Base-by-base conservation (phyloP, 2,113 vertebrate genomes). In the Hoplias malabaricus region DNA sequence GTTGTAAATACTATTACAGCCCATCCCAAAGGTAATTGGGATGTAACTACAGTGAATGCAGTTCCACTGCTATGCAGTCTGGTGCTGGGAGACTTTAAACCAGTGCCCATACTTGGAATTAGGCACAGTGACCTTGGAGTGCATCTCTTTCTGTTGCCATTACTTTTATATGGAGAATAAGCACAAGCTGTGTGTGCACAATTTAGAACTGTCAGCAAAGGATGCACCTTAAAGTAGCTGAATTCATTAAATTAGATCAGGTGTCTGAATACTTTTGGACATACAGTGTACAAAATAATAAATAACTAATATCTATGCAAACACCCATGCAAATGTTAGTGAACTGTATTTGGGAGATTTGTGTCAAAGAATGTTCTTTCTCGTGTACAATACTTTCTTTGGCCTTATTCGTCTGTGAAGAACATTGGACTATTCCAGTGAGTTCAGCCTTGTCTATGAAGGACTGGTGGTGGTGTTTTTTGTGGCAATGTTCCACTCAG, bases 291-390 rank as follows among this genome's bases (percentile, higher is more conserved):
- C 23, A 40, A 10, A 71, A 31, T 33, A 8, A 54, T 13, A 23
- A 61, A 62, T 56, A 54, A 56, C 33, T 40, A 62, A 75, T 76
- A 82, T 82, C 84, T 86, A 88, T 88, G 86, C 84, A 86, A 84
- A 66, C 54, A 71, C 73, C 38, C 14, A 82, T 43, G 25, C 69
- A 66, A 75, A 70, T 80, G 48, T 80, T 23, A 21, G 27, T 82
- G 36, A 54, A 54, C 42, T 72, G 34, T 80, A 34, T 71, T 75
- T 43, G 48, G 31, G 53, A n/a, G 31, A 33, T 68, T 40, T 63
- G 10, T 34, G 56, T 73, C 43, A 80, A 69, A 25, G 42, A 76
- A 48, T 79, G 66, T 74, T 63, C 57, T 50, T 77, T 70, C 70
- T 80, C 43, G 40, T 57, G 57, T 83, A 31, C 53, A 46, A 71